Evolutionary conservation across 1,140 invertebrate genomes (phyloP).

Genomic region (Phymorhynchus buccinoides): DNA sequence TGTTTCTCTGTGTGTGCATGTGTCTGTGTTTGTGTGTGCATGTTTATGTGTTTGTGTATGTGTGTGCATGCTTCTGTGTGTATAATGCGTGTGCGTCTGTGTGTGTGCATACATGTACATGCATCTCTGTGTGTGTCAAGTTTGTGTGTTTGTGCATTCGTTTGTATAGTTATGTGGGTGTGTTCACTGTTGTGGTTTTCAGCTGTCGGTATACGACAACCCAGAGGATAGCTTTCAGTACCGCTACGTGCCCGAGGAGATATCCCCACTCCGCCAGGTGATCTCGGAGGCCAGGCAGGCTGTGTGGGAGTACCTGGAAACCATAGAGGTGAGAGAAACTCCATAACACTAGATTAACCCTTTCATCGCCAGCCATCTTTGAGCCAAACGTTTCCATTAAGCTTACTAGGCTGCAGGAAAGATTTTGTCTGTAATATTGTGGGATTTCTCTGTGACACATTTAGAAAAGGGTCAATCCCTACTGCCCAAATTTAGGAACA

Average conservation of each 20-base stretch:
- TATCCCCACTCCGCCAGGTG: slow-evolving; percentile 32
- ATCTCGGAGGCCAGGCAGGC: slow-evolving; percentile 42
- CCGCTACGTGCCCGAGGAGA: slow-evolving; percentile 44
- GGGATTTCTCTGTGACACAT: background rate
- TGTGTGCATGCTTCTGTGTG: background rate
- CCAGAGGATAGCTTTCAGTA: slow-evolving; percentile 38
- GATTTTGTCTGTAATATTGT: background rate
- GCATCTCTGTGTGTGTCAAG: background rate
- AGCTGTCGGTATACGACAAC: slow-evolving; percentile 54
- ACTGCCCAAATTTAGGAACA: too few relatives aligned
- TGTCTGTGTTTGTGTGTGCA: background rate
- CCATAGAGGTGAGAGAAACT: slow-evolving; percentile 48
- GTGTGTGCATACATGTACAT: background rate
- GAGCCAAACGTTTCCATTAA: background rate
- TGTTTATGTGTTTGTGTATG: background rate
- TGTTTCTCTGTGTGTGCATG: background rate
- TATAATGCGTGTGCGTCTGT: background rate
- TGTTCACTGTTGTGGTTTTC: slow-evolving; percentile 22
- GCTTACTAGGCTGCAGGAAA: background rate
- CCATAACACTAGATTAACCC: too few relatives aligned
- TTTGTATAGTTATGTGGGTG: background rate
- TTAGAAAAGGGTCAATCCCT: background rate
- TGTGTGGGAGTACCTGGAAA: slow-evolving; percentile 44
- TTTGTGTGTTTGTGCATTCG: background rate
- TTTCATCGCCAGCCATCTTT: too few relatives aligned